A percentile compares a stretch with the other conserved stretches of the same genome.
These are phyloP conservation scores for Drosophila melanosoma DNA, from an alignment of 2,888 invertebrate genomes.

Conservation along the genomic window DNA sequence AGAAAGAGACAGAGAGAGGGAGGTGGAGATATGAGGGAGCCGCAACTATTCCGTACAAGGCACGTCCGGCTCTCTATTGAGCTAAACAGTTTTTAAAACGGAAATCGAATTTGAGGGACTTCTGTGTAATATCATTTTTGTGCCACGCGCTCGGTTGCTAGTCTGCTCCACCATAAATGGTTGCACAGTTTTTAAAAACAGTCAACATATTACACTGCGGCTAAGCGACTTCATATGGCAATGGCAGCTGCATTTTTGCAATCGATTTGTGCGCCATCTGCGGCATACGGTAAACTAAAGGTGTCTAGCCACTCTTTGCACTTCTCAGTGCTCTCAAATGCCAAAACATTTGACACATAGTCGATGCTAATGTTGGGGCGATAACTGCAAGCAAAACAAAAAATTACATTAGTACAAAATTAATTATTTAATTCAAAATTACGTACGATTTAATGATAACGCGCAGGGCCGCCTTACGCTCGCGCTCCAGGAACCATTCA, in stretches of 20 bases:
- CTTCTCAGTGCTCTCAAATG: slow-evolving; percentile 93
- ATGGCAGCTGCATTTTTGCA: slow-evolving; percentile 89
- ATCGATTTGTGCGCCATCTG: slow-evolving; percentile 91
- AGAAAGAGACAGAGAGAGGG: slow-evolving; percentile 1
- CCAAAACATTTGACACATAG: slow-evolving; percentile 94
- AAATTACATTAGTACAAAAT: slow-evolving; percentile 69
- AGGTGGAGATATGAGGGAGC: slow-evolving; percentile 9
- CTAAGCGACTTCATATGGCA: slow-evolving; percentile 66
- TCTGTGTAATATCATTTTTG: slow-evolving; percentile 22
- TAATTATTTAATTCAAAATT: background rate
- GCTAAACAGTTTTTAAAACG: slow-evolving; percentile 27
- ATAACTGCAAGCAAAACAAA: slow-evolving; percentile 89
- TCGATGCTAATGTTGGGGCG: slow-evolving; percentile 95
- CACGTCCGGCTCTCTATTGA: slow-evolving; percentile 15
- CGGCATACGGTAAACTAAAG: slow-evolving; percentile 89
- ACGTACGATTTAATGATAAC: slow-evolving; percentile 98
- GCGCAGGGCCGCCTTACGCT: slow-evolving; percentile 96
- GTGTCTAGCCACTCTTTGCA: slow-evolving; percentile 95
- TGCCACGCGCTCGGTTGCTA: background rate
- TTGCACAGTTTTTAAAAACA: slow-evolving; percentile 13
- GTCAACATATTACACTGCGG: slow-evolving; percentile 9
- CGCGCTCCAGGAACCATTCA: slow-evolving; percentile 99
- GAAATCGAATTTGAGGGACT: slow-evolving; percentile 22
- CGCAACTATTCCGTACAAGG: slow-evolving; percentile 21
- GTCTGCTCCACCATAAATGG: slow-evolving; percentile 22